Base-by-base conservation (phyloP, 2,797 vertebrate species). In the Heliangelus exortis region DNA sequence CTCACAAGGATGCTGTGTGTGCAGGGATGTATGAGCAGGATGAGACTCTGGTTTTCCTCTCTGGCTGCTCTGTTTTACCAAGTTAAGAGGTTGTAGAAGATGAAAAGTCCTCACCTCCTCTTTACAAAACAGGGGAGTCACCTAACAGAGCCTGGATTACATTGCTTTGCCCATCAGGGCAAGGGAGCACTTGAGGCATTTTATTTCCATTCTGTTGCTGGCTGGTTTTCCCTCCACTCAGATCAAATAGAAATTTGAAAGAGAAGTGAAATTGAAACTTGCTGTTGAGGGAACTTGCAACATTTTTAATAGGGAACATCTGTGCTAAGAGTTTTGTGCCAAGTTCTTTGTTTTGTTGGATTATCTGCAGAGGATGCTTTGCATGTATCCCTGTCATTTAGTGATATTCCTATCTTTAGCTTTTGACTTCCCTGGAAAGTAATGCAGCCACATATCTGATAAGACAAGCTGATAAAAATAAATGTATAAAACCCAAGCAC, bases 241-340 rank as follows among this genome's bases (percentile, higher is more conserved):
- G 89, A 77, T 31, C 31, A 17, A 59, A 54, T 4, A 75, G 58
- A 54, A 75, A 81, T 75, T 53, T 41, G 62, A 69, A 78, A 90
- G 79, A 69, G 80, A 63, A 94, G 6, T 29, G 75, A 69, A 93
- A 87, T 55, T 73, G 68, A 66, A 89, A 69, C 69, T 89, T 65
- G 41, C 74, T 71, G 15, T 29, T 43, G 83, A 84, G 67, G 55
- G 72, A 92, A 78, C 58, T 84, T 79, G 68, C 12, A 59, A 4
- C 47, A 47, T 22, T 26, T 87, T 69, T 89, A 63, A 13, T 47
- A 34, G 74, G 65, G 81, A 93, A 74, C 68, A 65, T 84, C 92
- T 89, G 78, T 62, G 77, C 67, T 29, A 4, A n/a, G 83, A 16
- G 28, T 28, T 84, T 51, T 45, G 67, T 82, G 74, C 93, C 83